Evolutionary conservation across 2,888 invertebrate species (phyloP), one percentile per base, ranked within the genome.

Genomic region (Auanema freiburgensis): DNA sequence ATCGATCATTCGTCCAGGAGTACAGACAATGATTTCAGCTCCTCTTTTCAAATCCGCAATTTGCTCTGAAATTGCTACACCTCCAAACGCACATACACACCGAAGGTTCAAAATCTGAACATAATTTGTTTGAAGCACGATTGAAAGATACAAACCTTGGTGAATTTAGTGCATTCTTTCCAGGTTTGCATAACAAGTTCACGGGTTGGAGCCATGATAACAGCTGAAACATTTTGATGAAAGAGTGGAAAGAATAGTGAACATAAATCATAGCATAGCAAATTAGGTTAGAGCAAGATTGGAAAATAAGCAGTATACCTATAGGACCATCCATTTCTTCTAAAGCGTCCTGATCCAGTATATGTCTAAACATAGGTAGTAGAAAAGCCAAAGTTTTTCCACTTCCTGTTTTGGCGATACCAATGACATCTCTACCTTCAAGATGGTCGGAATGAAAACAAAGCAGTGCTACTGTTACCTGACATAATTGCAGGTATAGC

Each of bases 131-230:
- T 1, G 8, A 52, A 63, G 18, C 11, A 42, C 40, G 4, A 18
- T 10, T 24, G 4, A 4, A 23, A 16, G 41, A 2, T 21, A 42
- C 44, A 14, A 23, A 67, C 69, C 64, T 94, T 95, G 0, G 92
- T 91, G 83, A 98, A 98, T 84, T 92, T 93, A 75, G 91, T 91
- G 63, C 94, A 93, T 80, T 99, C 98, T 74, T 89, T 92, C 52
- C 93, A 93, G 61, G 98, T 99, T 86, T 98, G 98, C 92, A 98
- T 93, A 82, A 97, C 97, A 1, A 98, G 88, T 83, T 98, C 98
- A 67, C 98, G 88, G 0, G 98, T 98, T 0, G 98, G 98, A 0
- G 96, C 93, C 93, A 99, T 92, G 63, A 99, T 92, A 43, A 99
- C 89, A 0, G 94, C 90, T 88, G 76, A 44, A 76, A 74, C 16